Evolutionary conservation across 2,888 invertebrate species (phyloP), one percentile per base, ranked within the genome.

Genomic region (Lasioglossum leucozonium): DNA sequence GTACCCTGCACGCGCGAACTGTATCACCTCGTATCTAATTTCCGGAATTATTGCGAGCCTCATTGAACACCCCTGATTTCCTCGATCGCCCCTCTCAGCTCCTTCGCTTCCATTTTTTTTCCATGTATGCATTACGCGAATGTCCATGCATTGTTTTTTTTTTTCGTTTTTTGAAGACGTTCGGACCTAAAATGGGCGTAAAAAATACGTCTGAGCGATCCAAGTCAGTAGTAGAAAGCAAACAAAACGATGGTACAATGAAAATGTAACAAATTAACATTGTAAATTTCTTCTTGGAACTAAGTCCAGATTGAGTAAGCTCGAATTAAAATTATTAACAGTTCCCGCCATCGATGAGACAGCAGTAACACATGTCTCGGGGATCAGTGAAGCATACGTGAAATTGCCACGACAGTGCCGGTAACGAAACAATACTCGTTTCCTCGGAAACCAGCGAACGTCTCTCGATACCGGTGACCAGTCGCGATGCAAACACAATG

Each of bases 11-110:
- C 79, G 79, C 72, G 75, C 71, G 74, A 91, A 91, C 87, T 89
- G 79, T 90, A 91, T 92, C 91, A 87, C 89, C 88, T 90, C 89
- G 77, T 90, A 89, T 92, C 89, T 92, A 92, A 93, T 93, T 89
- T 92, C 85, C 80, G 79, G 92, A 92, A 92, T 93, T 93, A 92
- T 82, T 87, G 73, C 83, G 73, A 85, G 84, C 55, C 78, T 93
- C 91, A 93, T 93, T 91, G 92, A 93, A 91, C 91, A 86, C 75
- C 47, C 83, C 78, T 81, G 78, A 84, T 91, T 89, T 86, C 80
- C 87, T 82, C 82, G 30, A 34, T 71, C 81, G 6, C 34, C 65
- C 34, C 65, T 34, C 30, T 34, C 65, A 18, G 0, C 65, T 16
- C 65, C 65, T 18, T 0, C 18, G 10, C 22, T 16, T 16, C 16